phyloP scores from a whole-genome alignment of 2,797 vertebrate species.

The Chelidonichthys spinosus region DNA sequence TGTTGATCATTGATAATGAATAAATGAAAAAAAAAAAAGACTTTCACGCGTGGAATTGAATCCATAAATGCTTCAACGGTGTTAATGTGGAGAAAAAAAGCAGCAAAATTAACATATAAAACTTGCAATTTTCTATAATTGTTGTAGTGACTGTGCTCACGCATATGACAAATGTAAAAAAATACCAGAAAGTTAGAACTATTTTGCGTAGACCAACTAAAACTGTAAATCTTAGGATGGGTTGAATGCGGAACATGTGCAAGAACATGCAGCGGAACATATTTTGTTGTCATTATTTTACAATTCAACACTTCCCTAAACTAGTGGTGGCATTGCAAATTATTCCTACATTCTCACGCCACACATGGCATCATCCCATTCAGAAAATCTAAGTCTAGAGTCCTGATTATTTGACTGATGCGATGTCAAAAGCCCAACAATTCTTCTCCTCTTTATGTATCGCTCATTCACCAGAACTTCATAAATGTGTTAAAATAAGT shows the following conservation, averaged over 20 bases:
- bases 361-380: no score
- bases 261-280: no score
- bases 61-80: not conserved
- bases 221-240: no score
- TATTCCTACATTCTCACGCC: no score
- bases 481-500: slow-evolving; percentile 8
- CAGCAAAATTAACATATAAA: not conserved
- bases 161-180: no score
- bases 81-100: not conserved
- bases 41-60: slow-evolving; percentile 2
- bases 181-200: no score
- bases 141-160: no score
- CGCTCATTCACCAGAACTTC: not conserved
- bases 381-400: no score
- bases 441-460: not conserved
- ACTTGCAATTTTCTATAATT: not conserved
- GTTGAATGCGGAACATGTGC: no score
- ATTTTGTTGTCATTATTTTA: not conserved
- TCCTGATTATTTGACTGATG: not conserved
- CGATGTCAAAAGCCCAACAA: not conserved
- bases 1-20: slow-evolving; percentile 4
- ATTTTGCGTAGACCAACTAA: no score
- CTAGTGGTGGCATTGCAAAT: not conserved
- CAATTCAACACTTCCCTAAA: not conserved
- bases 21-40: not conserved